Percentiles rank a stretch among this genome's conserved stretches.
Conservation (phyloP, 1,140 invertebrate genomes). For the Hyphantria cunea region DNA sequence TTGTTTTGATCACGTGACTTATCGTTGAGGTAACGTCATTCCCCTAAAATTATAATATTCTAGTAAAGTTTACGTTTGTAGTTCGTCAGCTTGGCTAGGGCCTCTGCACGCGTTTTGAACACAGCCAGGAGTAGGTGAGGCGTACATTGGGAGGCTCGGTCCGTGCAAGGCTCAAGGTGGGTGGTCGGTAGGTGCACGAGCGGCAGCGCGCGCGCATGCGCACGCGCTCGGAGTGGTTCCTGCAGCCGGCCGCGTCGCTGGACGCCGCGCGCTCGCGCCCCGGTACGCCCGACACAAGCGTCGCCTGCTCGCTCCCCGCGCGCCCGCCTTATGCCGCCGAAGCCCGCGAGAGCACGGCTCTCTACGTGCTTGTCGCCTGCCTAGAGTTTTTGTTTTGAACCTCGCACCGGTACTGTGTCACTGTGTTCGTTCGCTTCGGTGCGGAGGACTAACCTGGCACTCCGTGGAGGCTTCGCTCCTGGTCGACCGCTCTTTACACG, state of each 20-base stretch:
- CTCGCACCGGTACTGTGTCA: conserved; percentile 68
- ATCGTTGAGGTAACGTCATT: too few species aligned
- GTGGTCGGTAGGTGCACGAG: conserved; percentile 91
- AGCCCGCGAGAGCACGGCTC: conserved; percentile 68
- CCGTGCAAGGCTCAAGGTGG: conserved; percentile 28
- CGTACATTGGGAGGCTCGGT: too few species aligned
- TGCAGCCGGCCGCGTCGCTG: conserved; percentile 87
- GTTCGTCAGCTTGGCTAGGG: too few species aligned
- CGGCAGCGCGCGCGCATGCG: conserved; percentile 96
- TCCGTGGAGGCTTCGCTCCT: conserved; percentile 6
- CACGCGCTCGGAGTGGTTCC: conserved; percentile 96
- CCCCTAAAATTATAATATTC: too few species aligned
- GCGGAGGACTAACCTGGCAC: conserved; percentile 51
- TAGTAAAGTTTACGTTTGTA: too few species aligned
- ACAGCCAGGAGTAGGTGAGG: too few species aligned
- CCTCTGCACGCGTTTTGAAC: too few species aligned
- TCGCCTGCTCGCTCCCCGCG: conserved; percentile 17
- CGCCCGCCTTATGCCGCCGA: conserved; percentile 40
- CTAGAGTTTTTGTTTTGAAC: conserved; percentile 81
- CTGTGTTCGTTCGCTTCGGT: conserved; percentile 62
- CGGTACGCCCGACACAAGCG: conserved; percentile 68
- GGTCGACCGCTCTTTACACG: not conserved
- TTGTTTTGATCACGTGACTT: too few species aligned
- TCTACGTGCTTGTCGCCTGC: conserved; percentile 81
- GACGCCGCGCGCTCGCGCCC: conserved; percentile 79